Conservation (phyloP, 1,140 invertebrate species). For the Linepithema humile region DNA sequence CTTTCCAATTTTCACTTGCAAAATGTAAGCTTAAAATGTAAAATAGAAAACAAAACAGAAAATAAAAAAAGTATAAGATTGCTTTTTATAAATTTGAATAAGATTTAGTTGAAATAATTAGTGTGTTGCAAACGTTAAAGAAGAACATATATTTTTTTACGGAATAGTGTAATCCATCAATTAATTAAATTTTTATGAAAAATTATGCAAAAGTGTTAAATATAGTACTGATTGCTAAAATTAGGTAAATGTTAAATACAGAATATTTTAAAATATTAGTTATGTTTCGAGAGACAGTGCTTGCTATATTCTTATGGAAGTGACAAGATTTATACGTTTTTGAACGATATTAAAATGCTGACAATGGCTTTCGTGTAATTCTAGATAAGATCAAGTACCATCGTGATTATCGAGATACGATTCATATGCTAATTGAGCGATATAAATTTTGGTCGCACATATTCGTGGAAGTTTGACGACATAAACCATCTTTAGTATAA, state of each 20-base stretch:
- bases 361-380: not conserved
- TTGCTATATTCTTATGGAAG: not conserved
- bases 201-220: not conserved
- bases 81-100: no score
- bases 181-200: not conserved
- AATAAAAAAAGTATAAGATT: conserved; percentile 10
- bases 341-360: not conserved
- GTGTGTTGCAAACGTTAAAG: conserved; percentile 1
- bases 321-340: not conserved
- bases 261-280: not conserved
- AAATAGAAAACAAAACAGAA: conserved; percentile 1
- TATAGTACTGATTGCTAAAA: not conserved
- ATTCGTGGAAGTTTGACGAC: not conserved
- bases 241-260: conserved; percentile 1
- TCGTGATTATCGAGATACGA: not conserved
- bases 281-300: not conserved
- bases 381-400: not conserved
- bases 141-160: conserved; percentile 11
- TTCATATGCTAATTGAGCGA: conserved; percentile 16
- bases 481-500: conserved; percentile 18
- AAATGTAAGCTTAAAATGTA: not conserved
- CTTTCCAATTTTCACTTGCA: conserved; percentile 10
- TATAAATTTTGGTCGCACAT: not conserved
- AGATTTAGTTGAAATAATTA: not conserved
- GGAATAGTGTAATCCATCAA: not conserved